A percentile compares a stretch with the other conserved stretches of the same genome.
Evolutionary conservation across 2,888 invertebrate species (phyloP).

Genomic region (Tenthredo mesomela): DNA sequence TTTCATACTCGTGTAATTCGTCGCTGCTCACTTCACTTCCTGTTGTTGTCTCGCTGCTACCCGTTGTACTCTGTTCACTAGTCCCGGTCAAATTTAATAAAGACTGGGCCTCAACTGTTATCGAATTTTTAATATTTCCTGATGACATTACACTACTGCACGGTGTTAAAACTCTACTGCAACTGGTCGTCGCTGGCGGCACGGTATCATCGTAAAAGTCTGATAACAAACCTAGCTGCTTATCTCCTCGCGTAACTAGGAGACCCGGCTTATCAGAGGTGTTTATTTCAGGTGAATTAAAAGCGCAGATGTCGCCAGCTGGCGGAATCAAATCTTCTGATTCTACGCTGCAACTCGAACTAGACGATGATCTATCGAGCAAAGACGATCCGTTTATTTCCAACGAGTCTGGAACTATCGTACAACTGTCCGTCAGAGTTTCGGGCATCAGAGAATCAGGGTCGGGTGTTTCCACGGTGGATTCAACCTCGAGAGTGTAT

Average conservation of each 20-base stretch:
- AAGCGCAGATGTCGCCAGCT: constrained; percentile 22
- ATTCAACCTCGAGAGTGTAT: not conserved
- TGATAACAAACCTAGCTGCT: constrained; percentile 31
- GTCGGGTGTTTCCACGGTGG: constrained; percentile 4
- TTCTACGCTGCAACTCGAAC: not conserved
- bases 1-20: constrained; percentile 72
- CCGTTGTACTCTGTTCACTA: constrained; percentile 58
- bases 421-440: not conserved
- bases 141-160: constrained; percentile 34
- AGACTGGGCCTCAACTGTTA: constrained; percentile 22
- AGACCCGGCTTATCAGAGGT: not conserved
- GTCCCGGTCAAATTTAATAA: constrained; percentile 15
- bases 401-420: constrained; percentile 47
- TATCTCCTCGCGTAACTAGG: constrained; percentile 14
- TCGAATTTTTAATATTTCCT: constrained; percentile 10
- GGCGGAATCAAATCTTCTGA: not conserved
- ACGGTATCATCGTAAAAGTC: constrained; percentile 46
- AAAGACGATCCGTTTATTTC: not conserved
- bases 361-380: not conserved
- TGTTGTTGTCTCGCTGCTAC: constrained; percentile 66
- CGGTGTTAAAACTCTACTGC: constrained; percentile 29
- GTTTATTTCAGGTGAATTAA: not conserved
- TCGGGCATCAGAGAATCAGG: constrained; percentile 48
- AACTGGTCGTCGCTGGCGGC: constrained; percentile 1
- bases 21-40: constrained; percentile 72